Base-by-base conservation (phyloP, 2,888 invertebrate genomes). In the Arge pagana region DNA sequence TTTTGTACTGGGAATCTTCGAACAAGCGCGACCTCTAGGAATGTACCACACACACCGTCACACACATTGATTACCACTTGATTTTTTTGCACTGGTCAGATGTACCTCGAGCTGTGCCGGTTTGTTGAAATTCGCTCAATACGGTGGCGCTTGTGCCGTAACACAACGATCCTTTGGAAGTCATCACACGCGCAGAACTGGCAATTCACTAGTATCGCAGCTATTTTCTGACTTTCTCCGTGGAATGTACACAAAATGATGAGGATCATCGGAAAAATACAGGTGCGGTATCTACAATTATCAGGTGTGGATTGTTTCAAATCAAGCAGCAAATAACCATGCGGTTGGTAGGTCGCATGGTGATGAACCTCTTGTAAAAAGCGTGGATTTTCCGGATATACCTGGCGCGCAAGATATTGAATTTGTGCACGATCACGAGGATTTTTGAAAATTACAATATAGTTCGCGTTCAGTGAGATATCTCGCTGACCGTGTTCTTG, bases 391-490 rank as follows among this genome's bases (percentile, higher is more conserved):
- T 40, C 24, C 8, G 30, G 50, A 21, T 7, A 21, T 3, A 13
- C 11, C 11, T 13, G 24, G 1, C 40, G 40, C 6, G n/a, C 37
- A 21, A 37, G 21, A 16, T n/a, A n/a, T 13, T 13, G 11, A 24
- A 15, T 24, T n/a, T 24, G 40, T 1, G 24, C n/a, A 5, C 40
- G 23, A 23, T 24, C 10, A 3, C 24, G 11, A 7, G 24, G 11
- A 8, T n/a, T 40, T 7, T 21, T 16, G 24, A 54, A 52, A n/a
- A 42, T 37, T 8, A 52, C 48, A 5, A 54, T 45, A 13, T 55
- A 48, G 8, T 52, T 52, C 16, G 48, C 10, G 19, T 55, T 48
- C 13, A 48, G 35, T 4, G 36, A 52, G n/a, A 54, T 48, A 21
- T 52, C 48, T 2, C 48, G 45, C 16, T 36, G 37, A 1, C 51